These are phyloP conservation scores for Cyphomyrmex costatus DNA, from an alignment of 1,140 invertebrate genomes.

Conservation along the genomic window DNA sequence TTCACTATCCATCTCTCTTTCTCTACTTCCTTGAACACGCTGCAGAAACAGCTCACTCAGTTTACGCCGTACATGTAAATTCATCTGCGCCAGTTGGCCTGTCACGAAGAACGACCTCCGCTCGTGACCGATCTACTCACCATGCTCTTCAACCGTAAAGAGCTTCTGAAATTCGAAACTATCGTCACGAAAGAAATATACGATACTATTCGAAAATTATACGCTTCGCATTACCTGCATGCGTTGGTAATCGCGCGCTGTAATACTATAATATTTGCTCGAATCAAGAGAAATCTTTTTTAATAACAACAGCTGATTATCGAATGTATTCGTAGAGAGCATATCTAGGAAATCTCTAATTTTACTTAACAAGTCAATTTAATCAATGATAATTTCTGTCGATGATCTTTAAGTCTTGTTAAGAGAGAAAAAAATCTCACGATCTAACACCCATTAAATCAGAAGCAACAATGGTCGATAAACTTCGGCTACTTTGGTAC, in stretches of 20 bases:
- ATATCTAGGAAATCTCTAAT: background rate
- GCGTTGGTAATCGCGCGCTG: background rate
- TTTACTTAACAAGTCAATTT: background rate
- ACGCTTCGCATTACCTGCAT: background rate
- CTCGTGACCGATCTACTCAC: conserved; percentile 73
- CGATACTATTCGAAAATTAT: background rate
- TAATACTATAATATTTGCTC: background rate
- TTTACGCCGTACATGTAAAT: conserved; percentile 80
- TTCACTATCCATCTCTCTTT: conserved; percentile 31
- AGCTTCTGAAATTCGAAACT: conserved; percentile 55
- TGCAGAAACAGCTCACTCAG: conserved; percentile 74
- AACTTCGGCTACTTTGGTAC: conserved; percentile 37
- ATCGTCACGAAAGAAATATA: conserved; percentile 5
- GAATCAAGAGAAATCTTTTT: background rate
- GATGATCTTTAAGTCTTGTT: background rate
- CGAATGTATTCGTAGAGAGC: too few species aligned
- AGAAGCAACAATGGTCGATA: conserved; percentile 3
- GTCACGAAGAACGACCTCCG: conserved; percentile 70
- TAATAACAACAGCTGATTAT: background rate
- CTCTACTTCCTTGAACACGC: conserved; percentile 51
- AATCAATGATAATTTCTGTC: background rate
- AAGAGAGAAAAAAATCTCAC: background rate
- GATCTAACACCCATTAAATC: conserved; percentile 13
- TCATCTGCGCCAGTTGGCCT: conserved; percentile 73
- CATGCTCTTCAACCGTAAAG: conserved; percentile 33